These are phyloP conservation scores for Sylvilagus bachmani DNA, from an alignment of 2,113 vertebrate genomes.

Conservation along the genomic window DNA sequence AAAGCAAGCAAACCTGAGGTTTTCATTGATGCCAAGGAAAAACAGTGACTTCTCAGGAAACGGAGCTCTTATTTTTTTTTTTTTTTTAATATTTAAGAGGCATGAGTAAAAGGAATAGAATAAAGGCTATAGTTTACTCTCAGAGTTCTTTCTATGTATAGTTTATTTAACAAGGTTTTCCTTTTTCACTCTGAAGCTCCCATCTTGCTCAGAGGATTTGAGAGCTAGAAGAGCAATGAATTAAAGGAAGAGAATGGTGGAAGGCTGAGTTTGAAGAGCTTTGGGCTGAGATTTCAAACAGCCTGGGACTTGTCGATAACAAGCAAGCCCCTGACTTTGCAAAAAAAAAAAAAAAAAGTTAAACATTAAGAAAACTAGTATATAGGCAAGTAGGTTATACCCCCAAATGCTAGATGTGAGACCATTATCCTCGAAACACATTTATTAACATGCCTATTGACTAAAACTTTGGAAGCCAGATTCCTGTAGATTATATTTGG, in stretches of 20 bases:
- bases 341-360: background rate
- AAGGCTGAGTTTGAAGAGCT: background rate
- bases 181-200: background rate
- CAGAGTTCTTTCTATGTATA: background rate
- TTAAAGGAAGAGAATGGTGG: background rate
- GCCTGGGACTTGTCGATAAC: background rate
- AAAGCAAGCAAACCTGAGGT: background rate
- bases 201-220: background rate
- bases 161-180: background rate
- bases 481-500: slow-evolving; percentile 38
- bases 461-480: slow-evolving; percentile 21
- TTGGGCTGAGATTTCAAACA: background rate
- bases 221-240: background rate
- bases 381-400: background rate
- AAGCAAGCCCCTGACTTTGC: background rate
- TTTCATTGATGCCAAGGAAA: background rate
- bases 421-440: slow-evolving; percentile 1
- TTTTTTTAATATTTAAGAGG: background rate
- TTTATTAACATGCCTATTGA: background rate
- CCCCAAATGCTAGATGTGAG: slow-evolving; percentile 4
- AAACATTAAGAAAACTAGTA: slow-evolving; percentile 39
- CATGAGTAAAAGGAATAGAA: background rate
- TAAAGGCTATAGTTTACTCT: background rate
- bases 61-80: background rate
- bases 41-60: background rate